Percentiles rank a stretch among this genome's conserved stretches.
phyloP scores from a whole-genome alignment of 2,113 vertebrate genomes.

The Indicator indicator region DNA sequence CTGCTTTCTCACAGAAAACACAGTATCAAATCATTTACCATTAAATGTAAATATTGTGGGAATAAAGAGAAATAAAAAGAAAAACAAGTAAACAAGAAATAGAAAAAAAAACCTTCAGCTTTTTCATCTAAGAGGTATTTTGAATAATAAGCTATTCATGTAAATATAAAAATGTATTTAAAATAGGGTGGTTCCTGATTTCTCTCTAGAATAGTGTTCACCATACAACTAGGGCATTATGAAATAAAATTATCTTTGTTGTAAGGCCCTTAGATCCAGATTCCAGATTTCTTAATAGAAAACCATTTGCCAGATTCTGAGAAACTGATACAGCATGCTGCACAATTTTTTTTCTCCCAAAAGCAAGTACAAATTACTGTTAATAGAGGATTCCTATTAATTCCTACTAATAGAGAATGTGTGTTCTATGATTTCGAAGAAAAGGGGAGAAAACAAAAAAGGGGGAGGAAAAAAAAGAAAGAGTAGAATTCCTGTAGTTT shows the following conservation, averaged over 20 bases:
- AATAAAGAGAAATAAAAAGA: background rate
- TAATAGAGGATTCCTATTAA: too few species aligned
- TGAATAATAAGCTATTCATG: background rate
- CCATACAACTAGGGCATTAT: background rate
- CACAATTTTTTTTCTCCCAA: too few species aligned
- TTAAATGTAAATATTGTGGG: background rate
- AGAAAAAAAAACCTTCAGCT: background rate
- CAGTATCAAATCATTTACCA: background rate
- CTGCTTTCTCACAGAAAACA: constrained; percentile 9
- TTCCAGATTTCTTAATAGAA: background rate
- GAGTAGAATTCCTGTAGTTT: background rate
- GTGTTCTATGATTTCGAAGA: background rate
- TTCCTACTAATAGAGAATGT: background rate
- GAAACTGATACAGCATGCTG: background rate
- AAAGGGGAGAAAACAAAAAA: too few species aligned
- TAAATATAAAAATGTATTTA: background rate
- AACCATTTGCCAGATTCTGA: background rate
- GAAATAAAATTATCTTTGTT: background rate
- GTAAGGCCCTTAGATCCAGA: background rate
- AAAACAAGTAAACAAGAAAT: background rate
- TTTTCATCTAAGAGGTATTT: background rate
- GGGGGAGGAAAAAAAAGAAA: background rate
- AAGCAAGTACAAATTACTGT: background rate
- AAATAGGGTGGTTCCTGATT: background rate
- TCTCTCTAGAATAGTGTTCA: background rate